Conservation (phyloP, 2,888 invertebrate genomes). For the Conops quadrifasciatus region DNA sequence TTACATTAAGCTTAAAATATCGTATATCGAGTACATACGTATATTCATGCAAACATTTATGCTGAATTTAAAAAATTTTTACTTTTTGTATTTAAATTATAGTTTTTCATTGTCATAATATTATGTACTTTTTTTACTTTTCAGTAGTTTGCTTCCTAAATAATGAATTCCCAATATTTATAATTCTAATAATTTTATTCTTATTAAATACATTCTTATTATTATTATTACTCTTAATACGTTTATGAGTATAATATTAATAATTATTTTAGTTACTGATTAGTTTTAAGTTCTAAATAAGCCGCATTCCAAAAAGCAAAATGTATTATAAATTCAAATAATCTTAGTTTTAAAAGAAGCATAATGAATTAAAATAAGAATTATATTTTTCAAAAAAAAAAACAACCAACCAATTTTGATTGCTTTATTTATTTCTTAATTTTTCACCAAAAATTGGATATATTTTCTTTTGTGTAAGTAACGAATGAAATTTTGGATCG, state of each 20-base stretch:
- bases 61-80: not conserved
- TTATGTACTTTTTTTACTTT: not conserved
- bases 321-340: conserved; percentile 47
- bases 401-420: conserved; percentile 1
- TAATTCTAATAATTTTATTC: conserved; percentile 6
- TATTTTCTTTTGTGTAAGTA: too few species aligned
- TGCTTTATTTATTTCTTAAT: conserved; percentile 6
- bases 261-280: conserved; percentile 10
- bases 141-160: not conserved
- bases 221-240: not conserved
- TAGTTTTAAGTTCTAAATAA: conserved; percentile 23
- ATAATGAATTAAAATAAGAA: conserved; percentile 22
- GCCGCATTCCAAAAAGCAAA: conserved; percentile 55
- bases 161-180: not conserved
- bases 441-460: conserved; percentile 9
- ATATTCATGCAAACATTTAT: too few species aligned
- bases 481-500: too few species aligned
- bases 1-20: not conserved
- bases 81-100: not conserved
- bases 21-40: too few species aligned
- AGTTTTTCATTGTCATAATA: not conserved
- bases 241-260: too few species aligned
- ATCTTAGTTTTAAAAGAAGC: conserved; percentile 29
- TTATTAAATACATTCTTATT: conserved; percentile 6
- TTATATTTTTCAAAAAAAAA: conserved; percentile 28